phyloP scores from a whole-genome alignment of 1,140 invertebrate genomes.

The Ceratosolen fusciceps region DNA sequence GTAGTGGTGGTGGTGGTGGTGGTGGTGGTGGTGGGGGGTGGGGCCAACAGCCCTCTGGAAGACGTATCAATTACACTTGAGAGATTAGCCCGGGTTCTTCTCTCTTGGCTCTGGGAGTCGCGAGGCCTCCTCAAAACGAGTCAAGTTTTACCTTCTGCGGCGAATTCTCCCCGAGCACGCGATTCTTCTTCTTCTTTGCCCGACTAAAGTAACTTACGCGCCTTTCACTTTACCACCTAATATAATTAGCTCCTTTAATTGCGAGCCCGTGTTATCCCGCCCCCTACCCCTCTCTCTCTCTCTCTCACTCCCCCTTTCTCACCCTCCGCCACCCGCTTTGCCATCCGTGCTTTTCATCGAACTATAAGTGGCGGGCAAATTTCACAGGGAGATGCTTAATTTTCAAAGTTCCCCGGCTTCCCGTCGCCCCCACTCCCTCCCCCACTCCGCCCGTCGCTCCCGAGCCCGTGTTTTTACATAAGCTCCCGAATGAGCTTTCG shows the following conservation, averaged over 20 bases:
- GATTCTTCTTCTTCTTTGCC: background rate
- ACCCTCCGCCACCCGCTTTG: too few species aligned
- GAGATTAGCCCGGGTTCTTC: constrained; percentile 46
- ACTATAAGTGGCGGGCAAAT: background rate
- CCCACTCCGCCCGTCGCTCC: too few species aligned
- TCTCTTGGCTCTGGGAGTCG: too few species aligned
- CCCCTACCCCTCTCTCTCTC: too few species aligned
- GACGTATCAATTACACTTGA: constrained; percentile 54
- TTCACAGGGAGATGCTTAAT: background rate
- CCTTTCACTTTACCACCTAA: constrained; percentile 3
- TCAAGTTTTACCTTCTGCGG: constrained; percentile 9
- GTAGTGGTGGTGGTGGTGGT: background rate
- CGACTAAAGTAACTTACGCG: background rate
- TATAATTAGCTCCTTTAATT: constrained; percentile 4
- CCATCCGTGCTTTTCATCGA: background rate
- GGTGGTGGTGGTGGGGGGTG: background rate
- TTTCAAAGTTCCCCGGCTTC: too few species aligned
- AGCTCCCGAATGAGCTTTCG: background rate
- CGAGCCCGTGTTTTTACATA: too few species aligned
- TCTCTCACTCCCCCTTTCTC: too few species aligned
- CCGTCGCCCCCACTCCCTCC: too few species aligned
- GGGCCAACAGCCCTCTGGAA: constrained; percentile 29
- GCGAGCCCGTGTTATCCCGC: background rate
- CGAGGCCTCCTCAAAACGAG: background rate
- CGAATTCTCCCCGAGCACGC: background rate